Evolutionary conservation across 2,113 vertebrate genomes (phyloP).

Genomic region (Platanista minor): DNA sequence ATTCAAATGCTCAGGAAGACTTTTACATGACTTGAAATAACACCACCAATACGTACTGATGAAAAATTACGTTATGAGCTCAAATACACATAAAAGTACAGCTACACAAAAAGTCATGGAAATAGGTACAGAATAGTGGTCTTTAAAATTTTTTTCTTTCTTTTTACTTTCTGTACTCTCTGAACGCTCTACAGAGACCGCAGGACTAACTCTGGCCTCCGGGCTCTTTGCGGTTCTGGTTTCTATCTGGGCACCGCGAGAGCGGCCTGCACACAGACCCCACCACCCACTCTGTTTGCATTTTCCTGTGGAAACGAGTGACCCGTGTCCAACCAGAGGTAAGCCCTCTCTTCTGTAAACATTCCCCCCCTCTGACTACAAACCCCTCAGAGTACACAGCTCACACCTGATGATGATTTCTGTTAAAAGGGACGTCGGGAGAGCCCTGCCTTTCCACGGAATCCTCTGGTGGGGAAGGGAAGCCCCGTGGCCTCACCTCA

Average conservation of each 20-base stretch:
- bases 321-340: rapidly evolving
- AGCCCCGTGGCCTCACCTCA: constrained; percentile 83
- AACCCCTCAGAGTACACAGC: not conserved
- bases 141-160: not conserved
- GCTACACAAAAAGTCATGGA: rapidly evolving
- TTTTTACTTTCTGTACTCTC: not conserved
- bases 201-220: too few relatives aligned
- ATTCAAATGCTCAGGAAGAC: not conserved
- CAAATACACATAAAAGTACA: not conserved
- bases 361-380: not conserved
- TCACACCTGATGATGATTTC: rapidly evolving
- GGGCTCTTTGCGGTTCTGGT: not conserved
- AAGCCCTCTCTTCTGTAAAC: not conserved
- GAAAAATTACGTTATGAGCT: not conserved
- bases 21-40: not conserved
- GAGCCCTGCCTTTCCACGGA: too few relatives aligned
- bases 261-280: rapidly evolving
- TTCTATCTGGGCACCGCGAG: not conserved
- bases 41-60: not conserved
- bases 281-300: rapidly evolving
- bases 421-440: rapidly evolving
- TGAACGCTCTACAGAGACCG: not conserved
- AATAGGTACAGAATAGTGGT: not conserved
- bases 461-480: rapidly evolving
- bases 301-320: not conserved